Conservation (phyloP, 1,140 invertebrate genomes). For the Dendrolimus kikuchii region DNA sequence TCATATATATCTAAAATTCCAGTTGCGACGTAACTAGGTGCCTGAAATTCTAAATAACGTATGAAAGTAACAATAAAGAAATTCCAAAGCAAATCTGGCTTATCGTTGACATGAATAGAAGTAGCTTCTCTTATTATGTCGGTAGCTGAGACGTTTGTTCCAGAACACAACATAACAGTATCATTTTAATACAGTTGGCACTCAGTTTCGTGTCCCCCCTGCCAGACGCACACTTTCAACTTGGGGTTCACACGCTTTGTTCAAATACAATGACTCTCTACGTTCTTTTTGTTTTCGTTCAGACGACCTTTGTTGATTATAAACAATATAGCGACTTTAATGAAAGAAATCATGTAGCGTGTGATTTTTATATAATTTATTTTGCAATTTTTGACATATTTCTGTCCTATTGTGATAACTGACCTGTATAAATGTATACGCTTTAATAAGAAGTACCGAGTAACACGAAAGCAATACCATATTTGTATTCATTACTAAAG, state of each 20-base stretch:
- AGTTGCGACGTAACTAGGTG: too few species aligned
- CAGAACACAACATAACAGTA: conserved; percentile 16
- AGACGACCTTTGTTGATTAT: conserved; percentile 69
- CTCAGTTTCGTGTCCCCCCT: conserved; percentile 26
- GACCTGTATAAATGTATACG: too few species aligned
- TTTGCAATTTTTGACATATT: conserved; percentile 42
- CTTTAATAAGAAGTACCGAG: too few species aligned
- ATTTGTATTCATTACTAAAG: too few species aligned
- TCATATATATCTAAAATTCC: too few species aligned
- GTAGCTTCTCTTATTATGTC: conserved; percentile 4
- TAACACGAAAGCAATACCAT: too few species aligned
- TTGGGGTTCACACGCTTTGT: conserved; percentile 59
- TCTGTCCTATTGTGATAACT: conserved; percentile 19
- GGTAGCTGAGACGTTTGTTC: conserved; percentile 14
- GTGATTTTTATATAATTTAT: conserved; percentile 62
- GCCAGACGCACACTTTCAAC: conserved; percentile 60
- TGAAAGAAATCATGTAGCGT: conserved; percentile 63
- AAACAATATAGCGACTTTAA: conserved; percentile 64
- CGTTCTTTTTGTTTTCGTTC: conserved; percentile 67
- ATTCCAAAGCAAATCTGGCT: too few species aligned
- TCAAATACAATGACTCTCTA: conserved; percentile 61
- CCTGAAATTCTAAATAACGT: too few species aligned
- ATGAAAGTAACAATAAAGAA: too few species aligned
- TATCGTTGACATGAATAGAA: too few species aligned
- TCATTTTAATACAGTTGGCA: conserved; percentile 13